A percentile compares a stretch with the other conserved stretches of the same genome.
These are phyloP conservation scores for Nyctereutes procyonoides DNA, from an alignment of 2,113 vertebrate species.

Conservation along the genomic window DNA sequence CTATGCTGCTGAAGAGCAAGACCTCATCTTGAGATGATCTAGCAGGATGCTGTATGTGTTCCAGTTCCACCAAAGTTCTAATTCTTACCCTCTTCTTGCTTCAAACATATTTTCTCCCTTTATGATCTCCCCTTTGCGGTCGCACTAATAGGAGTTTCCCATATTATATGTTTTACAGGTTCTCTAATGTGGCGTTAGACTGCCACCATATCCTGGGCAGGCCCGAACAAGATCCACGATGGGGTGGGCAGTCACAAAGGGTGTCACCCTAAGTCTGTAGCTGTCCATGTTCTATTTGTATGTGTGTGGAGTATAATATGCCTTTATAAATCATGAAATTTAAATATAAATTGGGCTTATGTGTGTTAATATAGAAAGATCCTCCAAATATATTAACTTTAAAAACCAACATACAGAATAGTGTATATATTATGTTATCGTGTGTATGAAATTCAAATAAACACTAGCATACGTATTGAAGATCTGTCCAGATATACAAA, in stretches of 20 bases:
- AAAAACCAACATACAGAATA: background rate
- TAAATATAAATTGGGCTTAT: no score
- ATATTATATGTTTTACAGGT: conserved; percentile 43
- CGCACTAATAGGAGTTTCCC: conserved; percentile 44
- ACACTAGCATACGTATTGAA: background rate
- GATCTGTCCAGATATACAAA: background rate
- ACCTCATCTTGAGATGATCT: background rate
- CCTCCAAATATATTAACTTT: background rate
- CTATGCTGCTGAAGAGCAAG: background rate
- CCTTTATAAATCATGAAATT: background rate
- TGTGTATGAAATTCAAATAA: conserved; percentile 32
- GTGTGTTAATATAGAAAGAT: background rate
- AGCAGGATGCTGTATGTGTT: background rate
- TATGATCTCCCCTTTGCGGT: conserved; percentile 19
- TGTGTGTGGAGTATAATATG: background rate
- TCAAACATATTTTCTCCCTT: conserved; percentile 32
- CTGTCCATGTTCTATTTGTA: background rate
- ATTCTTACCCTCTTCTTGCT: conserved; percentile 40
- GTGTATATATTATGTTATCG: background rate
- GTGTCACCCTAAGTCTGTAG: background rate
- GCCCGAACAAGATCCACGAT: background rate
- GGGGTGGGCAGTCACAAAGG: background rate
- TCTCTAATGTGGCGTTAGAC: conserved; percentile 43
- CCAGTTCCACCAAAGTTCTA: background rate
- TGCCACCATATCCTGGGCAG: background rate